Base-by-base conservation (phyloP, 2,797 vertebrate genomes). In the Avahi laniger region DNA sequence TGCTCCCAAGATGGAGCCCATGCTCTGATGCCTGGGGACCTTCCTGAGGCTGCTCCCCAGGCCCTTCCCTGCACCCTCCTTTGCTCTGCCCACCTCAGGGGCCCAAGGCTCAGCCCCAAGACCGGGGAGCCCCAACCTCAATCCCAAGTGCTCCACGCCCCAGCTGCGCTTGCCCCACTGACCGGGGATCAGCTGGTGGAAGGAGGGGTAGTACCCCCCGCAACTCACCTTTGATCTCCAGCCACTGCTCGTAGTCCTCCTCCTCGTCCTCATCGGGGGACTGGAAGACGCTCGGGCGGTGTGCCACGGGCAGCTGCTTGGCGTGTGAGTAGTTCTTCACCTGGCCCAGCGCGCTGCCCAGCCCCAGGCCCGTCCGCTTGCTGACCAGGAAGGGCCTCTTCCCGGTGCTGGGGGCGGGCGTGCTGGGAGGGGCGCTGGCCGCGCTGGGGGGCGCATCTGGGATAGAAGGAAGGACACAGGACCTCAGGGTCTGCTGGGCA, bases 141-240 rank as follows among this genome's bases (percentile, higher is more conserved):
- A 18, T 5, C 79, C 59, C 33, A n/a, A 83, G 52, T 24, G 50
- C 26, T 65, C 38, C 73, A 59, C 4, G 2, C 2, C 38, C 61
- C 46, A 7, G 75, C 43, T 15, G 14, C 0, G 0, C 57, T 41
- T 41, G 72, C 50, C 72, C n/a, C 0, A 0, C 14, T 28, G 33
- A 24, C 33, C 15, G 5, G 2, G 13, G 72, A 57, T 9, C 65
- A 9, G 24, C 5, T 50, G 20, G 15, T 4, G 35, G 50, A 7
- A 30, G 33, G 69, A 28, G 38, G 46, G 43, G 73, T 12, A 11
- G 72, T 30, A 54, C 41, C 41, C 28, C 69, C 52, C 6, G 1
- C 35, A 97, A 91, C 99, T 99, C 99, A 99, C 99, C 99, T 99
- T 99, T 99, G 96, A 99, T 99, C 94, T 99, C 99, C 98, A 99